These are phyloP conservation scores for Syngnathus rostellatus DNA, from an alignment of 2,797 vertebrate species.

Conservation along the genomic window DNA sequence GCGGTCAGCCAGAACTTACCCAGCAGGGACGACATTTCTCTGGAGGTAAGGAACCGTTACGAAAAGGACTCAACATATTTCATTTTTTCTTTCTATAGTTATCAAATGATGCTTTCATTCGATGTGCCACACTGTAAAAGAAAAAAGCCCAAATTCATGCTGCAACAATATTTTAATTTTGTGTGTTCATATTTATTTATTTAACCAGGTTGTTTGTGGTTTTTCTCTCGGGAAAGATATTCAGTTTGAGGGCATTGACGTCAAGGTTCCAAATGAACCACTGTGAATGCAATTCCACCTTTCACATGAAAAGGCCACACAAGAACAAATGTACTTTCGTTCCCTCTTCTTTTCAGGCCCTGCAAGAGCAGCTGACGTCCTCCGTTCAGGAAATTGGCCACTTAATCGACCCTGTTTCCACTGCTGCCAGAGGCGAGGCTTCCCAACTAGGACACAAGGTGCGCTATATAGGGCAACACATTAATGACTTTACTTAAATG, in stretches of 20 bases:
- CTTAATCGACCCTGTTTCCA: conserved; percentile 92
- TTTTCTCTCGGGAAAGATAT: not conserved
- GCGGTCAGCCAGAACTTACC: conserved; percentile 90
- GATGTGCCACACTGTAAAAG: not conserved
- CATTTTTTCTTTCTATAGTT: not conserved
- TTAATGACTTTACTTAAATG: conserved; percentile 34
- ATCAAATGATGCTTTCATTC: not conserved
- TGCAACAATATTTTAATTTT: not conserved
- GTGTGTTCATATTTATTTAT: not conserved
- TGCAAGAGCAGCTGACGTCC: conserved; percentile 95
- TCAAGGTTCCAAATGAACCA: conserved; percentile 6
- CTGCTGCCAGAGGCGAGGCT: conserved; percentile 89
- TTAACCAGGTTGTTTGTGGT: not conserved
- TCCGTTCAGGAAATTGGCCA: conserved; percentile 96
- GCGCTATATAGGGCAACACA: conserved; percentile 44
- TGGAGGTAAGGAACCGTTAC: conserved; percentile 75
- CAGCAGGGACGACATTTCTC: conserved; percentile 91
- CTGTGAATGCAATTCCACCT: conserved; percentile 15
- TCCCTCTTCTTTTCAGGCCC: conserved; percentile 68
- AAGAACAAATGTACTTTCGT: conserved; percentile 34
- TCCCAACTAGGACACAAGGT: conserved; percentile 98
- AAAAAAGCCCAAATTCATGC: not conserved
- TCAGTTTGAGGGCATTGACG: not conserved
- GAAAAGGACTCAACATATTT: conserved; percentile 5
- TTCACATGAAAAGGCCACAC: conserved; percentile 18